These are phyloP conservation scores for Tenthredo mesomela DNA, from an alignment of 2,888 invertebrate species.

Conservation along the genomic window DNA sequence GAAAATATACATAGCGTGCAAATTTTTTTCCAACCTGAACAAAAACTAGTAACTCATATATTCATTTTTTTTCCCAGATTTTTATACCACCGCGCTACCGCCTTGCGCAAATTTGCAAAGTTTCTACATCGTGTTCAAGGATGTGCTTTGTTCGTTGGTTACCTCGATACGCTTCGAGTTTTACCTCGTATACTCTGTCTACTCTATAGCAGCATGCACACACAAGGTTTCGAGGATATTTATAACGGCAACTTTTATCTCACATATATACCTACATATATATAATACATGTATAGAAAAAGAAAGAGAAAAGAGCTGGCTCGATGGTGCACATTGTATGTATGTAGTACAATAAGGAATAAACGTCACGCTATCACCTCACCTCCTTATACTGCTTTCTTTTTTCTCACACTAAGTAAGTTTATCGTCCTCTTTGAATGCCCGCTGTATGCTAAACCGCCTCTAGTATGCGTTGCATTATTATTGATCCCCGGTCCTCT, in stretches of 20 bases:
- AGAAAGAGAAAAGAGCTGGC: background rate
- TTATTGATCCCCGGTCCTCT: slow-evolving; percentile 19
- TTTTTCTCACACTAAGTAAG: background rate
- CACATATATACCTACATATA: background rate
- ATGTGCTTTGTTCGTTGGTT: slow-evolving; percentile 19
- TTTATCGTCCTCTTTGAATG: slow-evolving; percentile 12
- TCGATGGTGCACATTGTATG: background rate
- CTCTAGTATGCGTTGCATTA: background rate
- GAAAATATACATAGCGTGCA: background rate
- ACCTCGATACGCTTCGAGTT: slow-evolving; percentile 30
- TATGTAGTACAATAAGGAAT: slow-evolving; percentile 1
- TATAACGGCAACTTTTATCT: slow-evolving; percentile 20
- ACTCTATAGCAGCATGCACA: background rate
- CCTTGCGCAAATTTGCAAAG: slow-evolving; percentile 31
- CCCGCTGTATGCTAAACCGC: slow-evolving; percentile 1
- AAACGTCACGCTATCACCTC: slow-evolving; percentile 14
- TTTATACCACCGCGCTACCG: background rate
- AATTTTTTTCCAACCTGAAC: background rate
- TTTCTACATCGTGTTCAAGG: slow-evolving; percentile 31
- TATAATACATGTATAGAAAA: background rate
- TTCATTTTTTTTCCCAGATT: background rate
- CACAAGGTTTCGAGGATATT: background rate
- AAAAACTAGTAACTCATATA: background rate
- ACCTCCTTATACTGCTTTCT: background rate
- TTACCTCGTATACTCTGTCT: slow-evolving; percentile 16